Evolutionary conservation across 1,140 invertebrate species (phyloP).

Genomic region (Lithobius niger): DNA sequence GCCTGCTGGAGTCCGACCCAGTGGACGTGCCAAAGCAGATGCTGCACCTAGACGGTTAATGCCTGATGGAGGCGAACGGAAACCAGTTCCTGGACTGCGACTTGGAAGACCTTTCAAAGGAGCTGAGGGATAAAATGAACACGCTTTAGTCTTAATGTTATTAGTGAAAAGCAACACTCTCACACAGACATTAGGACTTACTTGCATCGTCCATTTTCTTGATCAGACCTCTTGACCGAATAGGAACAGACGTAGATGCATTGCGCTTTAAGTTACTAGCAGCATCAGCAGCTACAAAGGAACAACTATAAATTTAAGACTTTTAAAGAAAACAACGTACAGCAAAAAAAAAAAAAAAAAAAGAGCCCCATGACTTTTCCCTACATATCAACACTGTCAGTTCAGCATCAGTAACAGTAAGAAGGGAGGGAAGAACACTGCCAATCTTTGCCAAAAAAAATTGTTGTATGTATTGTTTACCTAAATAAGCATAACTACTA

Average conservation of each 20-base stretch:
- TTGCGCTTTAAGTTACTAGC: slow-evolving; percentile 78
- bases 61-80: slow-evolving; percentile 41
- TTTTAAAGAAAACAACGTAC: not conserved
- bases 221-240: slow-evolving; percentile 83
- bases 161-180: too few relatives aligned
- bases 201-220: slow-evolving; percentile 92
- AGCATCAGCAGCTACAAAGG: slow-evolving; percentile 53
- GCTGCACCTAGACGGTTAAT: slow-evolving; percentile 27
- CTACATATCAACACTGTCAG: too few relatives aligned
- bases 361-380: not conserved
- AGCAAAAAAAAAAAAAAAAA: not conserved
- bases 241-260: slow-evolving; percentile 72
- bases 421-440: too few relatives aligned
- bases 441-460: too few relatives aligned
- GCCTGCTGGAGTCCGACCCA: slow-evolving; percentile 31
- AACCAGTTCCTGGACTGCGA: slow-evolving; percentile 50
- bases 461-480: too few relatives aligned
- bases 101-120: slow-evolving; percentile 81
- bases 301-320: slow-evolving; percentile 1
- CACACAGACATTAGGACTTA: slow-evolving; percentile 43
- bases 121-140: too few relatives aligned
- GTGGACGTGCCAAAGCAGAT: slow-evolving; percentile 29
- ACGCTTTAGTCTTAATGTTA: too few relatives aligned
- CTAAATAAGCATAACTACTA: too few relatives aligned
- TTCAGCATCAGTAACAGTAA: too few relatives aligned